These are phyloP conservation scores for Bombyx huttoni DNA, from an alignment of 2,888 invertebrate genomes.

Conservation along the genomic window DNA sequence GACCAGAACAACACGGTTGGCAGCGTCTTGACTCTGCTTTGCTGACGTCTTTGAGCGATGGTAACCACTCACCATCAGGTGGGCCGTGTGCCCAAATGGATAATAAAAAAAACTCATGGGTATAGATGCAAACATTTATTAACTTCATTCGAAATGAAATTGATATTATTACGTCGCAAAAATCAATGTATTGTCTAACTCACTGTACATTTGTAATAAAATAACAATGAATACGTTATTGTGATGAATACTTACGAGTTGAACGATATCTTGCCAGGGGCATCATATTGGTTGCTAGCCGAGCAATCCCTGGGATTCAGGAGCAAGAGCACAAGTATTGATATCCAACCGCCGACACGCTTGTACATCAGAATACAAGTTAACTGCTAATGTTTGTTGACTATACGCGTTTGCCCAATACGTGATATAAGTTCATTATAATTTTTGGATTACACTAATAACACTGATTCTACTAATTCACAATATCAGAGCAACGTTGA, in stretches of 20 bases:
- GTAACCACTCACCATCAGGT: too few species aligned
- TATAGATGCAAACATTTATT: too few species aligned
- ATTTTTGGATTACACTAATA: neutral
- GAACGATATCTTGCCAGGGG: slow-evolving; percentile 46
- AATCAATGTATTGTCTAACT: too few species aligned
- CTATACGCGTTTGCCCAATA: neutral
- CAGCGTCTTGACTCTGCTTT: too few species aligned
- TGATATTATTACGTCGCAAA: too few species aligned
- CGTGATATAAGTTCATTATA: neutral
- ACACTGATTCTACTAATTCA: neutral
- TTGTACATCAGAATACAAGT: slow-evolving; percentile 58
- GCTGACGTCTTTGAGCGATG: too few species aligned
- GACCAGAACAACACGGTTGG: too few species aligned
- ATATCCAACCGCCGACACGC: slow-evolving; percentile 36
- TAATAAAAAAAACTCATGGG: too few species aligned
- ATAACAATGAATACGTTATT: too few species aligned
- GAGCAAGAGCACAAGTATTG: slow-evolving; percentile 46
- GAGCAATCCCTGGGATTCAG: slow-evolving; percentile 58
- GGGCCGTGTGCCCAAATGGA: too few species aligned
- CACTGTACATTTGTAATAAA: too few species aligned
- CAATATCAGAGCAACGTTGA: slow-evolving; percentile 21
- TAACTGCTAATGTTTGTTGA: neutral
- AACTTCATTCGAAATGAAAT: too few species aligned
- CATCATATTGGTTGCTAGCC: slow-evolving; percentile 53
- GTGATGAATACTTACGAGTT: slow-evolving; percentile 45